Percentiles rank a stretch among this genome's conserved stretches.
Evolutionary conservation across 2,113 vertebrate genomes (phyloP).

Genomic region (Theristicus caerulescens): DNA sequence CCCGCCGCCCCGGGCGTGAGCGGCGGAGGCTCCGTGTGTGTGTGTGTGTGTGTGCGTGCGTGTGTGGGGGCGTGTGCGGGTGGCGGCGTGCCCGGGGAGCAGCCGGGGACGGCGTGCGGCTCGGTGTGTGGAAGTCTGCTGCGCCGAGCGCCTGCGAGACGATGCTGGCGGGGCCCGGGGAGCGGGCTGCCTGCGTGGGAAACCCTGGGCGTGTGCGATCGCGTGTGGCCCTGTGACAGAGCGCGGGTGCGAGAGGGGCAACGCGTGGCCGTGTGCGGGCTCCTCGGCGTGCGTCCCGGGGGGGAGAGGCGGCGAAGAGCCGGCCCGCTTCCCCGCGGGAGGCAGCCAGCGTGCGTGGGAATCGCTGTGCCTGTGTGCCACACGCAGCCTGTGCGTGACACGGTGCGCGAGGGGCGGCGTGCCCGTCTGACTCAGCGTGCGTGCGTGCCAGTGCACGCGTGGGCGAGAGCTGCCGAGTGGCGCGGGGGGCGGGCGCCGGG

Average conservation of each 20-base stretch:
- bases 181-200: neutral
- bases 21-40: neutral
- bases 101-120: neutral
- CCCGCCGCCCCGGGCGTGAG: neutral
- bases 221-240: neutral
- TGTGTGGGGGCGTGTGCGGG: neutral
- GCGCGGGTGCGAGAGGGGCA: neutral
- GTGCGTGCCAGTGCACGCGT: conserved; percentile 33
- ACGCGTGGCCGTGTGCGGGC: neutral
- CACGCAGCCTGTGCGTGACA: conserved; percentile 3
- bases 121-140: neutral
- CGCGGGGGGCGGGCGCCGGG: neutral
- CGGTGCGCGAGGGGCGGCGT: neutral
- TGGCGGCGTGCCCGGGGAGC: neutral
- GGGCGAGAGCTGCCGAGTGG: conserved; percentile 13
- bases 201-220: neutral
- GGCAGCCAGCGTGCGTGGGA: neutral
- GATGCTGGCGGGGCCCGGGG: neutral
- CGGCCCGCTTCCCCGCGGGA: neutral
- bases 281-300: neutral
- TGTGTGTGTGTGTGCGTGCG: neutral
- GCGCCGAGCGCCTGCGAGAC: neutral
- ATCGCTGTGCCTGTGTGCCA: neutral
- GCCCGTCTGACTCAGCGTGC: conserved; percentile 37
- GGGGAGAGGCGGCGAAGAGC: neutral